Evolutionary conservation across 2,888 invertebrate genomes (phyloP), one percentile per base, ranked within the genome.

Genomic region (Piscicola geometra): DNA sequence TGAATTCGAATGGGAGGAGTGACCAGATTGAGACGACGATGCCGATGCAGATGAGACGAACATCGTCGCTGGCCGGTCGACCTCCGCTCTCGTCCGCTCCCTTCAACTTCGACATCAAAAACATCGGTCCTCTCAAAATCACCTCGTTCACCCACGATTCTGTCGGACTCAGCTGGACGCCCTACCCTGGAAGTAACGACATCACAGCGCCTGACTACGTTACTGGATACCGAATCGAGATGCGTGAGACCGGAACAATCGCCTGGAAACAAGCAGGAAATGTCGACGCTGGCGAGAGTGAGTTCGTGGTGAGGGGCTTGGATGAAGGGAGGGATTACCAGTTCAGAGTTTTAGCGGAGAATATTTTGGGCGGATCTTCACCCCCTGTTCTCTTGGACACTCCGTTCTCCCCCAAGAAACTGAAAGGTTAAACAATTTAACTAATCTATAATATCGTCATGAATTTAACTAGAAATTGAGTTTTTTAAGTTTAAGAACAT

Each of bases 1-100:
- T 90, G 80, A 95, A 95, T 86, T 90, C 91, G 15, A 89, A 92
- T 71, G 94, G 94, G 2, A 87, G 88, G 70, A 93, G 94, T 32
- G 93, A 93, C 80, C 90, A 92, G 75, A 75, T 78, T 28, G 79
- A 80, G 64, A 80, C 78, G 21, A 66, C 76, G 1, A 25, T 80
- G 56, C 76, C 81, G 21, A 77, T 82, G 75, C 76, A 78, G 1
- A 82, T 83, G 36, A 80, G 82, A 78, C 81, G 81, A 64, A 81
- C 82, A 21, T 32, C 47, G 30, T 71, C 71, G 5, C 18, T 71
- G 73, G 81, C 80, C 76, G 78, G 83, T 83, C 81, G 81, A 35
- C 75, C 78, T 3, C 33, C 73, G 1, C 36, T 36, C 0, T 30
- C 35, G 1, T 67, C 67, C 32, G 30, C 18, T 21, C 15, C 32